A percentile compares a stretch with the other conserved stretches of the same genome.
Evolutionary conservation across 2,797 vertebrate species (phyloP).

Genomic region (Rhabdophis nuchalis): DNA sequence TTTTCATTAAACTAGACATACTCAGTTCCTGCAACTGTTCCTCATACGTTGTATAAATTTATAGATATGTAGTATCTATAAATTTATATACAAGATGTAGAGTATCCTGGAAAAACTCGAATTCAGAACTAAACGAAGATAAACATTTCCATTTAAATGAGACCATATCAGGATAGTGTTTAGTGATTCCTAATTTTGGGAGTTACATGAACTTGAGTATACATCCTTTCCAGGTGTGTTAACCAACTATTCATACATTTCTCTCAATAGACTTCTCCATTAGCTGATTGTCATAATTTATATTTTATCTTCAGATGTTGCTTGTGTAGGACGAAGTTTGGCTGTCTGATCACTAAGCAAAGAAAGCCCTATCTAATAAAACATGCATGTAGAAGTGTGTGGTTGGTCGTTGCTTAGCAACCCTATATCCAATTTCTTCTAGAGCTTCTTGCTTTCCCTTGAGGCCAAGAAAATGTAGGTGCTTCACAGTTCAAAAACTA

Average conservation of each 20-base stretch:
- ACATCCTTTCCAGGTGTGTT: neutral
- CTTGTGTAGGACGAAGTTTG: neutral
- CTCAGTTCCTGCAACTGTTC: too few relatives aligned
- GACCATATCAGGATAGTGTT: neutral
- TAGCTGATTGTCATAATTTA: neutral
- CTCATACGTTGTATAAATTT: too few relatives aligned
- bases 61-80: neutral
- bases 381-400: conserved; percentile 26
- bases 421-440: conserved; percentile 16
- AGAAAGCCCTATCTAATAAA: neutral
- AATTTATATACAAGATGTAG: neutral
- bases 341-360: neutral
- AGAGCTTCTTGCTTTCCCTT: neutral
- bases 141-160: neutral
- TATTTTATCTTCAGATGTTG: conserved; percentile 17
- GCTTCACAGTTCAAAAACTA: neutral
- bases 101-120: neutral
- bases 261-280: neutral
- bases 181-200: neutral
- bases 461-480: neutral
- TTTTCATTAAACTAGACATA: too few relatives aligned
- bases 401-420: conserved; percentile 62
- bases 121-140: neutral
- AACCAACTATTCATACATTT: neutral
- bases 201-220: neutral